phyloP scores from a whole-genome alignment of 2,113 vertebrate genomes.

The Chlorocebus sabaeus region DNA sequence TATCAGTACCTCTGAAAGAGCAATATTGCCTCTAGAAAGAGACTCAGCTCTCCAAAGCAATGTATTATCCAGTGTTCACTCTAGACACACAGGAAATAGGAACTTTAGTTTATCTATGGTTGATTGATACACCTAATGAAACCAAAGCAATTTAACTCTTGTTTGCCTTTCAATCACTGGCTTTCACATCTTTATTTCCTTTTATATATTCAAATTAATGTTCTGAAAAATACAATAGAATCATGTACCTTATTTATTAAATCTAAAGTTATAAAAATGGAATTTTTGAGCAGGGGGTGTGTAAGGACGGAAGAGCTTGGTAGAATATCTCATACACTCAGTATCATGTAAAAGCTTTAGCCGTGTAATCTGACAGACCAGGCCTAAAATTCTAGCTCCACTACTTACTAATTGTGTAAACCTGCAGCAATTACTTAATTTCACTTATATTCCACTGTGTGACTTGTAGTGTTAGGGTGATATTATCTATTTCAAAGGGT shows the following conservation, averaged over 20 bases:
- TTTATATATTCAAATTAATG: not conserved
- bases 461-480: not conserved
- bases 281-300: not conserved
- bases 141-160: not conserved
- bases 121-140: not conserved
- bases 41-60: not conserved
- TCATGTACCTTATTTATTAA: not conserved
- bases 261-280: not conserved
- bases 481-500: not conserved
- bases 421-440: not conserved
- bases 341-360: not conserved
- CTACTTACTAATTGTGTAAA: not conserved
- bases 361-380: not conserved
- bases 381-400: not conserved
- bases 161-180: not conserved
- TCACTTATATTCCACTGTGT: not conserved
- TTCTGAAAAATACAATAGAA: not conserved
- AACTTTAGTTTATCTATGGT: not conserved
- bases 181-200: not conserved
- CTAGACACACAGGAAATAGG: not conserved
- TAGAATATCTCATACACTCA: not conserved
- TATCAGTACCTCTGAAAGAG: not conserved
- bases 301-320: not conserved
- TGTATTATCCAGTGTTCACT: not conserved
- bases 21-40: not conserved